Evolutionary conservation across 2,888 invertebrate species (phyloP).

Genomic region (Altica lythri): DNA sequence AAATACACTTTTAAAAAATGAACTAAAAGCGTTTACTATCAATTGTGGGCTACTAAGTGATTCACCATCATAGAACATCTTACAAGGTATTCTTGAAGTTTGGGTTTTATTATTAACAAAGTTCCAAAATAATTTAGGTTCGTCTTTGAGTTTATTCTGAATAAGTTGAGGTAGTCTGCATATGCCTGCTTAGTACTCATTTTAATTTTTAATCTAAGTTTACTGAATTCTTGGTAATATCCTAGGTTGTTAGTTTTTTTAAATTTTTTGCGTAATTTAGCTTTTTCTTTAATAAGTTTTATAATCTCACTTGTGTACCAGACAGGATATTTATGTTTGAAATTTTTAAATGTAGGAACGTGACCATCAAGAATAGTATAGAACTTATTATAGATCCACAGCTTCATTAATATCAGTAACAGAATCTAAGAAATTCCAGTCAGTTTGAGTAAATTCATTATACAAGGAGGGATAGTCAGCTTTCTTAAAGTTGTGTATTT

Average conservation of each 20-base stretch:
- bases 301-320: conserved; percentile 19
- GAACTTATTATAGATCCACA: conserved; percentile 14
- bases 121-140: conserved; percentile 12
- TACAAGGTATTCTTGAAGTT: conserved; percentile 17
- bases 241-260: not conserved
- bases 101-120: conserved; percentile 21
- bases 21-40: conserved; percentile 18
- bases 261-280: conserved; percentile 10
- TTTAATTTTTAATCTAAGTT: conserved; percentile 8
- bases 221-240: conserved; percentile 11
- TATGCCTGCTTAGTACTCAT: no score
- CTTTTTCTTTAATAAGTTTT: conserved; percentile 15
- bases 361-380: conserved; percentile 13
- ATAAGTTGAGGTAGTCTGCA: no score
- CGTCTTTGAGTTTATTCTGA: not conserved
- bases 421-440: conserved; percentile 11
- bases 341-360: conserved; percentile 13
- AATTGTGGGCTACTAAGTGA: not conserved
- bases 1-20: conserved; percentile 19
- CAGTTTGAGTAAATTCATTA: no score
- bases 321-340: conserved; percentile 16
- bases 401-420: conserved; percentile 5
- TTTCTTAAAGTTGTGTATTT: not conserved
- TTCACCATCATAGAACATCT: conserved; percentile 10
- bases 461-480: no score